Percentiles rank a stretch among this genome's conserved stretches.
These are phyloP conservation scores for Napeogenes inachia DNA, from an alignment of 2,888 invertebrate species.

Conservation along the genomic window DNA sequence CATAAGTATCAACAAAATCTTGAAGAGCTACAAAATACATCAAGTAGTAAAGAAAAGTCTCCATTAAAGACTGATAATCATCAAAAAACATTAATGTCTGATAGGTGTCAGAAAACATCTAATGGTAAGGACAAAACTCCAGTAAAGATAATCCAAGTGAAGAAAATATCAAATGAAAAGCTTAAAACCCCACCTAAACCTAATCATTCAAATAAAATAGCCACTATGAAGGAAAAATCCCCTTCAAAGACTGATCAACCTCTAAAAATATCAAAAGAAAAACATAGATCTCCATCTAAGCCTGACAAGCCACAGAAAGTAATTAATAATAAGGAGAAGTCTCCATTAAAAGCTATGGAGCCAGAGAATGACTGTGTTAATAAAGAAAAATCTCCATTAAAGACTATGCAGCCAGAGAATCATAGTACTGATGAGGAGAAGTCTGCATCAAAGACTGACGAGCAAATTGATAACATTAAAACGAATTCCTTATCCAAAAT, in stretches of 20 bases:
- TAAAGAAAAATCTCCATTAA: neutral
- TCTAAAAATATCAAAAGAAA: neutral
- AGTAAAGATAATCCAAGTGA: neutral
- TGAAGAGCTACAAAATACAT: constrained; percentile 19
- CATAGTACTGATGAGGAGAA: neutral
- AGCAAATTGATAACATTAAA: neutral
- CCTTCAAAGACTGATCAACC: constrained; percentile 25
- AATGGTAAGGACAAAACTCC: neutral
- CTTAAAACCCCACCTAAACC: constrained; percentile 2
- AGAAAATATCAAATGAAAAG: neutral
- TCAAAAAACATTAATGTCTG: constrained; percentile 1
- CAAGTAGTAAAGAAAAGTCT: constrained; percentile 12
- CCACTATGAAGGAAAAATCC: constrained; percentile 11
- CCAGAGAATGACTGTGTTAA: neutral
- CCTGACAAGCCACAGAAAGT: too few relatives aligned
- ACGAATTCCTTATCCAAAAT: neutral
- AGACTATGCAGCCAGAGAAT: neutral
- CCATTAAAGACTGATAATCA: neutral
- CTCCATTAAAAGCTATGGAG: neutral
- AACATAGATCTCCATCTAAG: too few relatives aligned
- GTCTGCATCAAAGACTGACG: neutral
- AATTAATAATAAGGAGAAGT: neutral
- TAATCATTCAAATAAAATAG: neutral
- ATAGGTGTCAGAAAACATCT: constrained; percentile 8
- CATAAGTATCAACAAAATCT: constrained; percentile 21